Conservation (phyloP, 2,888 invertebrate genomes). For the Ochropleura plecta region DNA sequence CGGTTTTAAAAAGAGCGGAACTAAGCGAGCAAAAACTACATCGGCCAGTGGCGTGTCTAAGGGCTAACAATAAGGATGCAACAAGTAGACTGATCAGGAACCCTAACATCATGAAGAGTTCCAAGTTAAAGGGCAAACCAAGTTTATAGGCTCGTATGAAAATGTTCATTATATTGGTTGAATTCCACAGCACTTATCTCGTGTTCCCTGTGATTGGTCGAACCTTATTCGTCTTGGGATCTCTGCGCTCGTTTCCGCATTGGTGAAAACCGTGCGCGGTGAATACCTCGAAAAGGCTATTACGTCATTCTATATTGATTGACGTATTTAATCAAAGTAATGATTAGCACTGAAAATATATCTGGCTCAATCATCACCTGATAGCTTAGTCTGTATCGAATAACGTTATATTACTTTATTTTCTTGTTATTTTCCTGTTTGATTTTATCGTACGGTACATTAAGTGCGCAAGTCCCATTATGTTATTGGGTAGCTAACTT, state of each 20-base stretch:
- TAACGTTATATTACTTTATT: not conserved
- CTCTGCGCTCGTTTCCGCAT: not conserved
- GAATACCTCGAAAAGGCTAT: not conserved
- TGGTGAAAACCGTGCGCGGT: not conserved
- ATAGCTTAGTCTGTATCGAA: not conserved
- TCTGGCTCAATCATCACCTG: conserved; percentile 21
- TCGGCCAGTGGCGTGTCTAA: no score
- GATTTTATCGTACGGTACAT: not conserved
- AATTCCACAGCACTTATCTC: not conserved
- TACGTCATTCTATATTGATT: conserved; percentile 6
- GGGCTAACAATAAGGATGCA: no score
- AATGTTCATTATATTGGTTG: not conserved
- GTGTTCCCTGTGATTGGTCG: no score
- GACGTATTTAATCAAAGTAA: conserved; percentile 31
- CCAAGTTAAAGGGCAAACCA: no score
- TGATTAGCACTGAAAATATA: conserved; percentile 20
- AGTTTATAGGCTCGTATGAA: no score
- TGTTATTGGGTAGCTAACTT: not conserved
- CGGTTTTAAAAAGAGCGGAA: not conserved
- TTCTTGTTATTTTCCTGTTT: conserved; percentile 13
- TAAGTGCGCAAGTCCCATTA: not conserved
- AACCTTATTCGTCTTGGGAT: not conserved
- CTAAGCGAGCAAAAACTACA: not conserved
- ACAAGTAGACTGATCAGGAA: no score
- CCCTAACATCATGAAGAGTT: no score